These are phyloP conservation scores for Amphiprion clarkii DNA, from an alignment of 2,797 vertebrate genomes.

Conservation along the genomic window DNA sequence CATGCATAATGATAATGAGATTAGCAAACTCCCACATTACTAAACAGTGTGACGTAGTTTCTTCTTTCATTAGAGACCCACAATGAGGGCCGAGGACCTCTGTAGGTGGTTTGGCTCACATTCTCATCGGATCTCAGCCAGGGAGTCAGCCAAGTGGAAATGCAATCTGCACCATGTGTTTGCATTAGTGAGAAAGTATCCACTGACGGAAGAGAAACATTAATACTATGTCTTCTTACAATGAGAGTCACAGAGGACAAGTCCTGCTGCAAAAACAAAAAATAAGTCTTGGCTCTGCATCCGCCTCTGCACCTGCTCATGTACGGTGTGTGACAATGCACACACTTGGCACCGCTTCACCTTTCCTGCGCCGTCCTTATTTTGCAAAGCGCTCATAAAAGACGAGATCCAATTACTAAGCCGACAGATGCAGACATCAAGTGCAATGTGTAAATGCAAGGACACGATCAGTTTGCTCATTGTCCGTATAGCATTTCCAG, in stretches of 20 bases:
- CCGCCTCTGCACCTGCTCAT: constrained; percentile 42
- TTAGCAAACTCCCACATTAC: constrained; percentile 10
- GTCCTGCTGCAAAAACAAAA: constrained; percentile 40
- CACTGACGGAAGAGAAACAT: constrained; percentile 42
- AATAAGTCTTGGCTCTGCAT: constrained; percentile 42
- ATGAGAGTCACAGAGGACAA: constrained; percentile 45
- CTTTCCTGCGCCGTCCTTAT: constrained; percentile 49
- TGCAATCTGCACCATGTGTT: constrained; percentile 47
- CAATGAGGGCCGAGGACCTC: constrained; percentile 28
- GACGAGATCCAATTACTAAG: constrained; percentile 64
- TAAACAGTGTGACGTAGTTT: constrained; percentile 2
- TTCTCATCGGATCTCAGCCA: constrained; percentile 51
- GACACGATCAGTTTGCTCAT: constrained; percentile 62
- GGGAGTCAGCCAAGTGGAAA: constrained; percentile 57
- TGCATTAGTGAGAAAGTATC: constrained; percentile 47
- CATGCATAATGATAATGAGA: constrained; percentile 11
- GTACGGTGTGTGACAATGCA: constrained; percentile 46
- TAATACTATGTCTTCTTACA: constrained; percentile 39
- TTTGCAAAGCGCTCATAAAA: constrained; percentile 63
- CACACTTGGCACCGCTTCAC: constrained; percentile 56
- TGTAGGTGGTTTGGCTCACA: constrained; percentile 41
- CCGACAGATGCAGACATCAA: constrained; percentile 69
- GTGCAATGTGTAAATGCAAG: constrained; percentile 65
- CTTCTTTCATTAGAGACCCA: constrained; percentile 30
- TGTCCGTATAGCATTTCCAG: constrained; percentile 61